Percentiles rank a stretch among this genome's conserved stretches.
These are phyloP conservation scores for Shinisaurus crocodilurus DNA, from an alignment of 2,113 vertebrate genomes.

Conservation along the genomic window DNA sequence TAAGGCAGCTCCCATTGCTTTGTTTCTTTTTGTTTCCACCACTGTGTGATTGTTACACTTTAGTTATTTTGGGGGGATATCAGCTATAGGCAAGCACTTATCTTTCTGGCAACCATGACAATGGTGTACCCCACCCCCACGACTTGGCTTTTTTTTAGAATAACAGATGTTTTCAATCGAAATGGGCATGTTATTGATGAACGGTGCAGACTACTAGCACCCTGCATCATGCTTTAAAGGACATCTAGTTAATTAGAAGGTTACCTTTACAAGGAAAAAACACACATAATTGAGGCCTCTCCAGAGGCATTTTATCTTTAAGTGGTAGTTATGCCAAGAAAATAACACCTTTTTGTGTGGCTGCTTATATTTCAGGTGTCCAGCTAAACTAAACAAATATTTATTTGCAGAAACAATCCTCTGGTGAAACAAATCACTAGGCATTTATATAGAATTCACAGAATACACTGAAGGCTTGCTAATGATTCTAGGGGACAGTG, in stretches of 20 bases:
- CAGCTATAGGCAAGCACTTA: conserved; percentile 57
- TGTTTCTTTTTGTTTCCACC: conserved; percentile 53
- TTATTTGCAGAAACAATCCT: conserved; percentile 36
- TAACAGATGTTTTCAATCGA: conserved; percentile 67
- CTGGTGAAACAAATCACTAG: conserved; percentile 34
- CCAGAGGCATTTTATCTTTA: conserved; percentile 27
- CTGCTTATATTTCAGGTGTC: conserved; percentile 26
- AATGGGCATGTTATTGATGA: conserved; percentile 33
- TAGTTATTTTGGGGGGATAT: conserved; percentile 52
- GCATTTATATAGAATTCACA: conserved; percentile 29
- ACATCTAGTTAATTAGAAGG: conserved; percentile 33
- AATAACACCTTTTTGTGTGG: conserved; percentile 20
- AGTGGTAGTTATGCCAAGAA: conserved; percentile 23
- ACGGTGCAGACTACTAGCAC: not conserved
- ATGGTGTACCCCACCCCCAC: not conserved
- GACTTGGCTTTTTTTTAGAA: conserved; percentile 35
- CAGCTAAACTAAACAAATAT: conserved; percentile 31
- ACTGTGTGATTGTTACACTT: conserved; percentile 57
- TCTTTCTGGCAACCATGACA: conserved; percentile 25
- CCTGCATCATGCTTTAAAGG: conserved; percentile 34
- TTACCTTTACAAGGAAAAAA: conserved; percentile 29
- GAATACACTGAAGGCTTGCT: conserved; percentile 24
- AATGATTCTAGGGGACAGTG: not conserved
- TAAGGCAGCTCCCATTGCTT: conserved; percentile 47
- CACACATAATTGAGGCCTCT: conserved; percentile 16